A percentile compares a stretch with the other conserved stretches of the same genome.
phyloP scores from a whole-genome alignment of 2,888 invertebrate genomes.

The Hypomecis atomaria region DNA sequence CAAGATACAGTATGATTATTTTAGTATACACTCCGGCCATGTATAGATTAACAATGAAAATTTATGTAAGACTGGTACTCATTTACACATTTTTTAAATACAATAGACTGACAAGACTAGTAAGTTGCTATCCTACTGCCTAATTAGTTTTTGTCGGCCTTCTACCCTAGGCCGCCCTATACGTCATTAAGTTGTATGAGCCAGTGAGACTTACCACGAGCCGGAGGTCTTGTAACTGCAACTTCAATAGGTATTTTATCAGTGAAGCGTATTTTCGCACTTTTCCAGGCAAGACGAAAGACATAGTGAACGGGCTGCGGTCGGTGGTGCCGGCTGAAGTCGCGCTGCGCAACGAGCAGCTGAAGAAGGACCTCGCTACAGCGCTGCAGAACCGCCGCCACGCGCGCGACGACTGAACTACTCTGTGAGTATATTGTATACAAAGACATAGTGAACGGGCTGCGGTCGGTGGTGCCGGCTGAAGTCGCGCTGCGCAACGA shows the following conservation, averaged over 20 bases:
- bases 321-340: constrained; percentile 93
- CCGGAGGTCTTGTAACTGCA: no score
- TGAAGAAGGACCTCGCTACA: constrained; percentile 93
- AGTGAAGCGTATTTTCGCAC: neutral
- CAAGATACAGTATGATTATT: no score
- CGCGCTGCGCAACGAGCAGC: constrained; percentile 91
- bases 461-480: constrained; percentile 92
- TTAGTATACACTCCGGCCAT: no score
- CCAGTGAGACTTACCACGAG: no score
- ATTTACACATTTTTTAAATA: no score
- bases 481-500: constrained; percentile 94
- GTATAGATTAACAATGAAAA: no score
- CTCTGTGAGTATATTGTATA: constrained; percentile 45
- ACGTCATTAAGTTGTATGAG: no score
- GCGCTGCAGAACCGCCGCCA: constrained; percentile 94
- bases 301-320: constrained; percentile 97
- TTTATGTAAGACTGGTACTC: no score
- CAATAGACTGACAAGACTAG: no score
- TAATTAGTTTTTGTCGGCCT: no score
- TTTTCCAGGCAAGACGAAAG: constrained; percentile 92
- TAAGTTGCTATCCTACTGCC: no score
- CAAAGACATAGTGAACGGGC: constrained; percentile 98
- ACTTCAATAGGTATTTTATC: neutral
- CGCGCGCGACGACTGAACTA: constrained; percentile 82
- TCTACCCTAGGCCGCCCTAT: no score